These are phyloP conservation scores for Chlorodrepanis virens DNA, from an alignment of 2,113 vertebrate species.

Conservation along the genomic window DNA sequence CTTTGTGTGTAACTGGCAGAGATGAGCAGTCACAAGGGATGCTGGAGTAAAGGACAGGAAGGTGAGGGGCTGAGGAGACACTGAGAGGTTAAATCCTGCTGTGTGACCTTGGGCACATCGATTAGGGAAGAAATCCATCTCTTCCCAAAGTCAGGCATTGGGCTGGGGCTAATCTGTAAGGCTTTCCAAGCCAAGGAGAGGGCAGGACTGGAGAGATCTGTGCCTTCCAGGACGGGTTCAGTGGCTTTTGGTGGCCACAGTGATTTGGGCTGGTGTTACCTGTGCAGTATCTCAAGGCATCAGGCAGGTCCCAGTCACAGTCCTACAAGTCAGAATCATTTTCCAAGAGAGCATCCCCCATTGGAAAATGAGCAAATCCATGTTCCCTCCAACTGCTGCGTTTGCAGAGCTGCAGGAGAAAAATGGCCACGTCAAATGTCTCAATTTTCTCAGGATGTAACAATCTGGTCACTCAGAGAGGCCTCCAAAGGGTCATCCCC, in stretches of 20 bases:
- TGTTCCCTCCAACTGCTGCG: background rate
- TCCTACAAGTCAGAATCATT: background rate
- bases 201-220: background rate
- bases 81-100: background rate
- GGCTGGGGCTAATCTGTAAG: background rate
- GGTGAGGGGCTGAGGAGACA: background rate
- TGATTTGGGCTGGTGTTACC: background rate
- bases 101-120: background rate
- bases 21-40: background rate
- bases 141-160: background rate
- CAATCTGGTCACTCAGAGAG: background rate
- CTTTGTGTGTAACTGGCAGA: background rate
- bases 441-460: background rate
- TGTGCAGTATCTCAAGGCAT: background rate
- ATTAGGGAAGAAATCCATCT: background rate
- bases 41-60: background rate
- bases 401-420: background rate
- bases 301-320: background rate
- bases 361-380: background rate
- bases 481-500: background rate
- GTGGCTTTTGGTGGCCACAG: background rate
- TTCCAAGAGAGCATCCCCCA: background rate
- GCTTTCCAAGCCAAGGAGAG: background rate
- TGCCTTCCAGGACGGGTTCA: background rate
- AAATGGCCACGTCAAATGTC: background rate